Evolutionary conservation across 2,113 vertebrate genomes (phyloP), one percentile per base, ranked within the genome.

Genomic region (Diglossa brunneiventris): DNA sequence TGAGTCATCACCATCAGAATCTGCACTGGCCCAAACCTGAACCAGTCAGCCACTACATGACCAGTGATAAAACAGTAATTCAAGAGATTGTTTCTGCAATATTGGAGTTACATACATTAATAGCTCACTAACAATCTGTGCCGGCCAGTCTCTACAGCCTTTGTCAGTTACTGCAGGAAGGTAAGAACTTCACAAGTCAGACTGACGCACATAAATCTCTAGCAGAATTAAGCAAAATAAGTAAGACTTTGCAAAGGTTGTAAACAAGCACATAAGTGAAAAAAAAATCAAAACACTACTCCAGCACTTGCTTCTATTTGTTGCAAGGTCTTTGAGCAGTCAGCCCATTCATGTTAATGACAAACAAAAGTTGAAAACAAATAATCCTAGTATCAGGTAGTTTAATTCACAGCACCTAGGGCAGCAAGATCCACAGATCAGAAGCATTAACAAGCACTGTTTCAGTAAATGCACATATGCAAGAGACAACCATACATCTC

Each of bases 141-240:
- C 37, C 68, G 41, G 24, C 10, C 73, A 87, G 17, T 47, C 31
- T 68, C 92, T 49, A 23, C 31, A 21, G 22, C 33, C 11, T 77
- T 76, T 55, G 69, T 70, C 68, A 67, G 21, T 58, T 83, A 41
- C 16, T 72, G 53, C 26, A 89, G 18, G 37, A 84, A 75, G 80
- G 39, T 37, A 90, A 81, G n/a, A 74, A 50, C 31, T 78, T 94
- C 44, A 31, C 8, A 72, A 70, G 27, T 56, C 49, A 78, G 41
- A 79, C 17, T 5, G 0, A 70, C 30, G n/a, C 4, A 12, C 0
- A 0, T 8, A 0, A 35, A 52, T 23, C 73, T 76, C 27, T 22
- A 68, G 22, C 7, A 56, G 13, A 89, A 35, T 52, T 52, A 75
- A 89, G 63, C 7, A 88, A 81, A 81, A 83, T 22, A 64, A 89